Conservation (phyloP, 2,113 vertebrate genomes). For the Anhinga anhinga region DNA sequence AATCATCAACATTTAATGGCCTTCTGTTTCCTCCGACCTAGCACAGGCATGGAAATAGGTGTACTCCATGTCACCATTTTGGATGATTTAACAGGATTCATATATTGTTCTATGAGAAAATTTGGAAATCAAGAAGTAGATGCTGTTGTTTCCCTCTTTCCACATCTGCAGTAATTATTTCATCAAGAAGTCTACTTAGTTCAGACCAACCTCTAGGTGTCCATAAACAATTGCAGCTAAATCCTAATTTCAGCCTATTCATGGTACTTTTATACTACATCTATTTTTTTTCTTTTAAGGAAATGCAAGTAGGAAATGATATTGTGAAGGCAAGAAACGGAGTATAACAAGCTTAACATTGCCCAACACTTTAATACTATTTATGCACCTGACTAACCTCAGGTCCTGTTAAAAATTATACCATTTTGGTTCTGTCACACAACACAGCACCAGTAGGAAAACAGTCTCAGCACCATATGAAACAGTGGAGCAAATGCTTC, state of each 20-base stretch:
- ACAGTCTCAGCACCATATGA: not conserved
- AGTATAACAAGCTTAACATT: not conserved
- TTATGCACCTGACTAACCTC: not conserved
- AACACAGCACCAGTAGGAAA: not conserved
- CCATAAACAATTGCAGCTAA: not conserved
- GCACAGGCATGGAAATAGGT: not conserved
- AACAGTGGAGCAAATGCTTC: not conserved
- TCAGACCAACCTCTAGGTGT: rapidly evolving
- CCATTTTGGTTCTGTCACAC: not conserved
- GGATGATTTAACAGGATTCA: not conserved
- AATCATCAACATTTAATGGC: not conserved
- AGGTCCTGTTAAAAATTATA: not conserved
- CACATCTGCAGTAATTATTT: not conserved
- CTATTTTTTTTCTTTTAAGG: not conserved
- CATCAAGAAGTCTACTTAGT: not conserved
- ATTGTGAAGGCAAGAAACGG: not conserved
- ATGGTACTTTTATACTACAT: not conserved
- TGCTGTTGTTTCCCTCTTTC: not conserved
- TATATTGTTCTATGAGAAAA: not conserved
- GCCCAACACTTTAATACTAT: not conserved
- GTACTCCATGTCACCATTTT: not conserved
- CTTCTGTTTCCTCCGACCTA: not conserved
- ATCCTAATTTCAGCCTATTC: not conserved
- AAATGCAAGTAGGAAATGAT: not conserved
- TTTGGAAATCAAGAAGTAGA: not conserved